Percentiles rank a stretch among this genome's conserved stretches.
phyloP scores from a whole-genome alignment of 1,140 invertebrate genomes.

The Lepidotrigona ventralis region DNA sequence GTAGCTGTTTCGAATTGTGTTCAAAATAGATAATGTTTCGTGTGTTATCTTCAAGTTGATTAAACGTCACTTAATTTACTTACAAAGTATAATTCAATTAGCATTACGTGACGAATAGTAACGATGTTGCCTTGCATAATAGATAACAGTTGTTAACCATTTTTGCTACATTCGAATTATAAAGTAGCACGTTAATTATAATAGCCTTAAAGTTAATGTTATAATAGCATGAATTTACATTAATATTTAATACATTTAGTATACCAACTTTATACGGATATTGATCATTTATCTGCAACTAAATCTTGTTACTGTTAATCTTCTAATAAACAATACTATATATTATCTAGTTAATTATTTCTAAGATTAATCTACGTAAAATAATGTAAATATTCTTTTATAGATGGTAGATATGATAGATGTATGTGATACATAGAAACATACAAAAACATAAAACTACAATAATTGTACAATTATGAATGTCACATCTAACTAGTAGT shows the following conservation, averaged over 20 bases:
- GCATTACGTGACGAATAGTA: neutral
- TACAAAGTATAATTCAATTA: neutral
- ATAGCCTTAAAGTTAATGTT: neutral
- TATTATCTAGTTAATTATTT: neutral
- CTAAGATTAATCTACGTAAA: neutral
- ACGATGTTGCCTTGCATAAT: slow-evolving; percentile 11
- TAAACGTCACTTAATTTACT: neutral
- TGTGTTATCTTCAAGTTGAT: neutral
- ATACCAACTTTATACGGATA: neutral
- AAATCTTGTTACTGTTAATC: neutral
- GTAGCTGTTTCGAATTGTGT: neutral
- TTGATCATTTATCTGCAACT: neutral
- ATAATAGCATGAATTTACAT: neutral
- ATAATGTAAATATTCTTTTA: neutral
- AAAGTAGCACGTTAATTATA: neutral
- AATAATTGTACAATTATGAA: neutral
- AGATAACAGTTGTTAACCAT: slow-evolving; percentile 4
- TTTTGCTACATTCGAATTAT: neutral
- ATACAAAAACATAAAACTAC: neutral
- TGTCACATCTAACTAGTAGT: neutral
- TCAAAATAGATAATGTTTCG: neutral
- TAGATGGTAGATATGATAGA: neutral
- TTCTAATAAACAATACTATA: neutral
- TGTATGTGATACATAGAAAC: neutral
- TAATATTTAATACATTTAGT: neutral